These are phyloP conservation scores for Drosophila eugracilis DNA, from an alignment of 1,140 invertebrate genomes.

Conservation along the genomic window DNA sequence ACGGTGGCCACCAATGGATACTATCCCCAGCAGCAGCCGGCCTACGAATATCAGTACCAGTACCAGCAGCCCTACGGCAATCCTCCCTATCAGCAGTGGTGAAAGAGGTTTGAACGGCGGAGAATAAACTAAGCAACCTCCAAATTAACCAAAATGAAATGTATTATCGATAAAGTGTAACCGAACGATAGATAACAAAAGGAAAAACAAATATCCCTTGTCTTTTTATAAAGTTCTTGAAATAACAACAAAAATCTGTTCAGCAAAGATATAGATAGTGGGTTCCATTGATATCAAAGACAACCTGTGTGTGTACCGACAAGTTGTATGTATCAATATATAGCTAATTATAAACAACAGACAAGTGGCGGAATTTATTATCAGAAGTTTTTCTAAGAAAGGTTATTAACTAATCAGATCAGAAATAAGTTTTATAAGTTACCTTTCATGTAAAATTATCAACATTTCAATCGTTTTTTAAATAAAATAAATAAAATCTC, in stretches of 20 bases:
- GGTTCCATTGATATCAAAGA: constrained; percentile 5
- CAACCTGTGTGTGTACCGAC: no score
- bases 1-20: constrained; percentile 46
- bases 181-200: background rate
- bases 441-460: no score
- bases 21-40: constrained; percentile 63
- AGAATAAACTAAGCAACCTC: background rate
- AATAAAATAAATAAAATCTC: background rate
- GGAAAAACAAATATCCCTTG: background rate
- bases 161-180: constrained; percentile 22
- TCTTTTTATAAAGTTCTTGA: constrained; percentile 9
- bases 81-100: constrained; percentile 65
- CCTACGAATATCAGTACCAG: constrained; percentile 59
- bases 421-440: no score
- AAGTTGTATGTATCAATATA: no score
- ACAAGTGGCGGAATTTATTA: background rate
- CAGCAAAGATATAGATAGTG: constrained; percentile 8
- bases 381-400: background rate
- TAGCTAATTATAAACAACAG: no score
- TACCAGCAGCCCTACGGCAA: constrained; percentile 47
- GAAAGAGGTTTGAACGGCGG: constrained; percentile 3
- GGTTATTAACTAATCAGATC: background rate
- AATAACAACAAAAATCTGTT: constrained; percentile 5
- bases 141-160: constrained; percentile 3
- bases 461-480: no score